Evolutionary conservation across 2,797 vertebrate species (phyloP).

Genomic region (Danio albolineatus): DNA sequence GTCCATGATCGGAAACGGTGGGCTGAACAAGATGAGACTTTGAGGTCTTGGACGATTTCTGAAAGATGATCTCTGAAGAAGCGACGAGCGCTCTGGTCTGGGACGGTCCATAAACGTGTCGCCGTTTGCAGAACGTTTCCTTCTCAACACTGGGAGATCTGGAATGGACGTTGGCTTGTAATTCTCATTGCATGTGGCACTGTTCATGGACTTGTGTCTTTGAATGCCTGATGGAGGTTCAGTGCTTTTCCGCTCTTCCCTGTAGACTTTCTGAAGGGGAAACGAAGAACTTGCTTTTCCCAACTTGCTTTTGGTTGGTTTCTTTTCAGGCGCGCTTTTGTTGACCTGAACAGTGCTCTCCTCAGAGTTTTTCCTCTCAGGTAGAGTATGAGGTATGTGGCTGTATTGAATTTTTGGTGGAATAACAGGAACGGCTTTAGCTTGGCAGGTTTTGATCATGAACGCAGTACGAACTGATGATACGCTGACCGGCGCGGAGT

Average conservation of each 20-base stretch:
- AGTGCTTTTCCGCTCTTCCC: constrained; percentile 83
- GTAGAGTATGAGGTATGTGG: constrained; percentile 88
- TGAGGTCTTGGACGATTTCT: constrained; percentile 94
- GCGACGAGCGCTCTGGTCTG: constrained; percentile 83
- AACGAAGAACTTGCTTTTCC: constrained; percentile 71
- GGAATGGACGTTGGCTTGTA: constrained; percentile 68
- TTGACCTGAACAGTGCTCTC: constrained; percentile 66
- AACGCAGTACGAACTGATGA: constrained; percentile 93
- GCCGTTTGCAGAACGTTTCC: constrained; percentile 85
- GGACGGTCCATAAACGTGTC: constrained; percentile 88
- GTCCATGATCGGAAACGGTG: constrained; percentile 97
- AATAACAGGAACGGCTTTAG: constrained; percentile 93
- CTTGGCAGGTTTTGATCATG: constrained; percentile 97
- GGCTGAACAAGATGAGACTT: constrained; percentile 95
- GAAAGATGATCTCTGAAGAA: constrained; percentile 89
- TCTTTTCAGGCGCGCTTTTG: constrained; percentile 73
- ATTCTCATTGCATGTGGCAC: constrained; percentile 66
- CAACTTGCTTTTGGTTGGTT: constrained; percentile 66
- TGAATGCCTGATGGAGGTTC: constrained; percentile 71
- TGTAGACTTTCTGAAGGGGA: constrained; percentile 74
- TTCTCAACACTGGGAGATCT: constrained; percentile 82
- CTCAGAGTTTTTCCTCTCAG: constrained; percentile 66
- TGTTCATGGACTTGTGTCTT: constrained; percentile 68
- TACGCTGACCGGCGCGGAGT: constrained; percentile 95
- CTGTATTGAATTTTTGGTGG: constrained; percentile 96